phyloP scores from a whole-genome alignment of 2,888 invertebrate genomes.

The Phalera bucephala region DNA sequence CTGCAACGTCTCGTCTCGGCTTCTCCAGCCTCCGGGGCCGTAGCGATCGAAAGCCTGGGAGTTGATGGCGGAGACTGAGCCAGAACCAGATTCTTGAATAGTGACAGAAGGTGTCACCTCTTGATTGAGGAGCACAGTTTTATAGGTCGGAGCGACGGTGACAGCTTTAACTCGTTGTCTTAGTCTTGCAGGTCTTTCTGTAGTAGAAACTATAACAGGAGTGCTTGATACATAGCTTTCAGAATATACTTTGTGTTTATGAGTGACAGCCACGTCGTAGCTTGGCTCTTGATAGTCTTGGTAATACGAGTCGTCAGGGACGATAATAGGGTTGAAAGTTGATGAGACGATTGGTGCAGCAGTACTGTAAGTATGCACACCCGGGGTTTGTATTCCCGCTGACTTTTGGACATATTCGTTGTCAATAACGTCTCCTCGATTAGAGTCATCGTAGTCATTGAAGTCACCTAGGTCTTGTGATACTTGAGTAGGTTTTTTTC shows the following conservation, averaged over 20 bases:
- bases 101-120: slow-evolving; percentile 49
- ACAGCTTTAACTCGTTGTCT: slow-evolving; percentile 64
- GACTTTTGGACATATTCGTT: slow-evolving; percentile 52
- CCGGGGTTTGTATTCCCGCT: slow-evolving; percentile 35
- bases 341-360: slow-evolving; percentile 57
- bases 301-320: slow-evolving; percentile 75
- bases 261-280: slow-evolving; percentile 49
- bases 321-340: slow-evolving; percentile 74
- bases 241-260: slow-evolving; percentile 45
- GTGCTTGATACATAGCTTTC: slow-evolving; percentile 58
- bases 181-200: slow-evolving; percentile 55
- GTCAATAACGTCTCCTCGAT: slow-evolving; percentile 54
- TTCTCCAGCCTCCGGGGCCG: slow-evolving; percentile 84
- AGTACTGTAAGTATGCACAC: slow-evolving; percentile 34
- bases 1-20: slow-evolving; percentile 83
- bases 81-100: slow-evolving; percentile 34
- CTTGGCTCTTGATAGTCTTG: slow-evolving; percentile 65
- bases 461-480: slow-evolving; percentile 54
- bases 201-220: slow-evolving; percentile 51
- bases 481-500: slow-evolving; percentile 62
- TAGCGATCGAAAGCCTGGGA: slow-evolving; percentile 83
- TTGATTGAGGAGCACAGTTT: slow-evolving; percentile 63
- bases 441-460: slow-evolving; percentile 51
- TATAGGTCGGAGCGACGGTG: slow-evolving; percentile 69
- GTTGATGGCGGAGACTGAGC: slow-evolving; percentile 46